Evolutionary conservation across 2,888 invertebrate species (phyloP), one percentile per base, ranked within the genome.

Genomic region (Malachius bipustulatus): DNA sequence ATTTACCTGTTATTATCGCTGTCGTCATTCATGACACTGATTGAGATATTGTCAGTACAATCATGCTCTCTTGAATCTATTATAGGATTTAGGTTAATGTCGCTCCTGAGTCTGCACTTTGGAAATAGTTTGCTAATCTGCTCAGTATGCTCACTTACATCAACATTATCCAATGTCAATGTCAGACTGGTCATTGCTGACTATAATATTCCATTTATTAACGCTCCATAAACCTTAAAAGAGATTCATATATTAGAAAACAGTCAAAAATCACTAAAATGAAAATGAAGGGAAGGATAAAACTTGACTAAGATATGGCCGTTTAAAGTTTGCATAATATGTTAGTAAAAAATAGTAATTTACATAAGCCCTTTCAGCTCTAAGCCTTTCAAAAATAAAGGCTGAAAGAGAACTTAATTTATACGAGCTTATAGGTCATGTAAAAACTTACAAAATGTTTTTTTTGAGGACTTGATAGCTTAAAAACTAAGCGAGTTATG

Each of bases 121-220:
- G 84, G 84, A 67, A 85, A 87, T 56, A 85, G 72, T 62, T 80
- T 73, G 58, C 82, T 82, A 66, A 87, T 82, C 67, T 80, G 77
- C 70, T 82, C 82, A 66, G 67, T 63, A 57, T 62, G 65, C 58
- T 66, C 67, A 55, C 57, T 59, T 52, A 62, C 62, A 56, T 62
- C 63, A 55, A 60, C 60, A 57, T 63, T 62, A 57, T 62, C 62
- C 55, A 60, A 53, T 41, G 61, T 52, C 50, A 62, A 52, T 49
- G 60, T 59, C 62, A 62, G 56, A 54, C 62, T 63, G 50, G 62
- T 62, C 62, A 63, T 63, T 56, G 55, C 62, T 59, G 47, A 48
- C 50, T 51, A 38, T 35, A n/a, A n/a, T n/a, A 40, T 38, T 34
- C 42, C 42, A 40, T 42, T 32, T 37, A 42, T 27, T 19, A 19